Base-by-base conservation (phyloP, 2,113 vertebrate genomes). In the Maylandia zebra region DNA sequence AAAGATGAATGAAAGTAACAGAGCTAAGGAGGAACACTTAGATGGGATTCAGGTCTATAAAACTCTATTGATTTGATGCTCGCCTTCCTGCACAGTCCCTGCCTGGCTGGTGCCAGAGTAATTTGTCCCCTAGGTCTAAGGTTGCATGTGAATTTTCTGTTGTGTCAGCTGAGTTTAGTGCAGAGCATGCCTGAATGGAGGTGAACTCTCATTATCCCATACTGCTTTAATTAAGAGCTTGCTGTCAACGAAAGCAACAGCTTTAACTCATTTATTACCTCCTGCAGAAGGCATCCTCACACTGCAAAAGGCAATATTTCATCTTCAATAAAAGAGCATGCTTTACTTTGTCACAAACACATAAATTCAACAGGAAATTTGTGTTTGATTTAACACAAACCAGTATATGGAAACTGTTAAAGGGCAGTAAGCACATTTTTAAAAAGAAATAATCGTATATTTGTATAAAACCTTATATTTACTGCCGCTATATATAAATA, bases 111-210 rank as follows among this genome's bases (percentile, higher is more conserved):
- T 92, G 89, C 91, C 88, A 87, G 84, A 89, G 88, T 89, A 88
- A 90, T 94, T 91, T 91, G 85, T 90, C 90, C 88, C 91, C 74
- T 71, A 83, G 87, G 89, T 94, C 93, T 92, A 82, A 92, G 90
- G 92, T 93, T 94, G 92, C 86, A 83, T 91, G 91, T 87, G 92
- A 89, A 90, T 92, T 92, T 96, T 95, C 91, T 96, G 95, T 94
- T 45, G 93, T 85, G 95, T 95, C 95, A 96, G 95, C 96, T 86
- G 80, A 87, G 93, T 91, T 85, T 91, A 92, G 86, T 89, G 90
- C 93, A 89, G 92, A 57, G 89, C 90, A 91, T 85, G 93, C 92
- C 82, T 85, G 79, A 93, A 90, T 89, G 79, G 93, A 95, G 91
- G 87, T 90, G 85, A 94, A 95, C 88, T 89, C 90, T 94, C 90